Evolutionary conservation across 2,888 invertebrate genomes (phyloP), one percentile per base, ranked within the genome.

Genomic region (Choreutis nemorana): DNA sequence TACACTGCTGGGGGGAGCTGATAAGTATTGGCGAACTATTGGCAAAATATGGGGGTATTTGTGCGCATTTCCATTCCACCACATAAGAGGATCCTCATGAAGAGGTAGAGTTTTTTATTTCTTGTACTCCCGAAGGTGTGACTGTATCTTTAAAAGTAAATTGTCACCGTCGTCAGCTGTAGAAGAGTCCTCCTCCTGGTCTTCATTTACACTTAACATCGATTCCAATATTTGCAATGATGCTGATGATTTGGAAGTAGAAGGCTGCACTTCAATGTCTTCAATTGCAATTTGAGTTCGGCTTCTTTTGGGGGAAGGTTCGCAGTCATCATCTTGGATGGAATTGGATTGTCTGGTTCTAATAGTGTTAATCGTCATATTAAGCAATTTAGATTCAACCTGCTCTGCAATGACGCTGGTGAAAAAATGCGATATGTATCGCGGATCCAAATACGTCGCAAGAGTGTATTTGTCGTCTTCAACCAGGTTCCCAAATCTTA

Each of bases 361-460:
- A n/a, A n/a, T n/a, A n/a, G n/a, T n/a, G 33, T 30, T 35, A 34
- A 35, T 34, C 30, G 34, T 38, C 35, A 34, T 27, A 38, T 35
- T 38, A 29, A 38, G 32, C 35, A 38, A 29, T 38, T 38, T 35
- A 29, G 35, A 32, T 32, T 38, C 34, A 35, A 38, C 36, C 36
- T 40, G 36, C 35, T 39, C 39, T 33, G 39, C 23, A 32, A 16
- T 22, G 32, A 28, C 14, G 28, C 32, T 34, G 34, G 34, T 30
- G 28, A 38, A 35, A 36, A 36, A 36, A 33, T 33, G 31, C 26
- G 37, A 38, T 34, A 30, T 39, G 21, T 36, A 36, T 32, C 35
- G 39, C 31, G 36, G 36, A 39, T 36, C 36, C 29, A 39, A 36
- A 36, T 39, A 39, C 31, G 34, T 35, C 32, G 38, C 33, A 29